These are phyloP conservation scores for Plutomurus gul DNA, from an alignment of 1,140 invertebrate genomes.

Conservation along the genomic window DNA sequence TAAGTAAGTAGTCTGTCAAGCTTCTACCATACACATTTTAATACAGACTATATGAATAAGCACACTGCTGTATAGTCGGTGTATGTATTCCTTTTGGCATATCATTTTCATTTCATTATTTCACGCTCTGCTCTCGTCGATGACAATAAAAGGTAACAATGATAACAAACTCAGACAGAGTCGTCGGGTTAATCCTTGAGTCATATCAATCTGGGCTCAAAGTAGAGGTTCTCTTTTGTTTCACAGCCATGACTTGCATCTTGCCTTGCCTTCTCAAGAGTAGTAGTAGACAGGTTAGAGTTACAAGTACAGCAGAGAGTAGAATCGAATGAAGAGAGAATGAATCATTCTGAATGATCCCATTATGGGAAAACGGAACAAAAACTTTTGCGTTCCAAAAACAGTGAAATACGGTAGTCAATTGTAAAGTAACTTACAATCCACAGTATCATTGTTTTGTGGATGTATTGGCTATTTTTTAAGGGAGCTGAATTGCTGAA, in stretches of 20 bases:
- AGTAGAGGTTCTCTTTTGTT: constrained; percentile 26
- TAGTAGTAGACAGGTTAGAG: not conserved
- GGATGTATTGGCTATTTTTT: too few relatives aligned
- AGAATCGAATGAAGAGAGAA: not conserved
- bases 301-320: not conserved
- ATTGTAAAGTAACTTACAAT: too few relatives aligned
- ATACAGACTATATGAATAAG: too few relatives aligned
- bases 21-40: too few relatives aligned
- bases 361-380: not conserved
- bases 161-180: constrained; percentile 13
- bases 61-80: too few relatives aligned
- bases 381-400: not conserved
- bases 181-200: constrained; percentile 21
- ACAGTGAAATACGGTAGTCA: too few relatives aligned
- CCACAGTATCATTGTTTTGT: too few relatives aligned
- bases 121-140: constrained; percentile 9
- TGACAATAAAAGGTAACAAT: constrained; percentile 22
- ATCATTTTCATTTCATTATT: not conserved
- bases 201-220: constrained; percentile 18
- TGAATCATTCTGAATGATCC: constrained; percentile 10
- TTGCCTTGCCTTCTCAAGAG: not conserved
- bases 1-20: too few relatives aligned
- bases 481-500: too few relatives aligned
- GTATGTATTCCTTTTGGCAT: not conserved
- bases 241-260: constrained; percentile 18